Base-by-base conservation (phyloP, 2,888 invertebrate genomes). In the Schizaphis graminum region DNA sequence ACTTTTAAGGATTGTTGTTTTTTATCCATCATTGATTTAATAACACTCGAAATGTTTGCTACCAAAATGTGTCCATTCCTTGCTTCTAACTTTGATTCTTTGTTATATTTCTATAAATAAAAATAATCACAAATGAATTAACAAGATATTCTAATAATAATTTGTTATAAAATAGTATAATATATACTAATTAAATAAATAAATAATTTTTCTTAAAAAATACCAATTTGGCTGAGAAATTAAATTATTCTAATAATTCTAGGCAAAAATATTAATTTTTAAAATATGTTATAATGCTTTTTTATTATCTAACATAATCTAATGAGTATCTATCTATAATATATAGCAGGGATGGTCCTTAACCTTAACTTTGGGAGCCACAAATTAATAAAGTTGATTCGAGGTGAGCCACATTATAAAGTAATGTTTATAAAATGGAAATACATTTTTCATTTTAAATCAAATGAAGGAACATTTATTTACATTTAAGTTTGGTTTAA, bases 1-100 rank as follows among this genome's bases (percentile, higher is more conserved):
- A 90, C 93, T 85, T 94, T 94, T 85, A 94, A 53, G 28, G 93
- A 90, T 94, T 94, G 93, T 90, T 94, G 93, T 90, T 94, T 94
- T 94, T 94, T 94, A 94, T 94, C 93, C 93, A 94, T 94, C 93
- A 94, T 94, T 57, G 93, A 86, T 26, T 94, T 94, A 13, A 94
- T 94, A 49, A 86, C 93, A 61, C 93, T 90, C 7, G 93, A 94
- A 91, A 94, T 94, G 5, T 94, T 94, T 47, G 90, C 90, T 26
- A 61, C 93, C 49, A 94, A 90, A 49, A 61, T 21, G 41, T 90
- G 57, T 61, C 93, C 93, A 86, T 94, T 94, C 53, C 41, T 94
- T 91, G 10, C 85, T 90, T 94, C 93, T 24, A 90, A 49, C 90
- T 49, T 94, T 1, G 93, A 24, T 90, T 94, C 93, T 61, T 94